Conservation (phyloP, 2,888 invertebrate species). For the Pterostichus niger region DNA sequence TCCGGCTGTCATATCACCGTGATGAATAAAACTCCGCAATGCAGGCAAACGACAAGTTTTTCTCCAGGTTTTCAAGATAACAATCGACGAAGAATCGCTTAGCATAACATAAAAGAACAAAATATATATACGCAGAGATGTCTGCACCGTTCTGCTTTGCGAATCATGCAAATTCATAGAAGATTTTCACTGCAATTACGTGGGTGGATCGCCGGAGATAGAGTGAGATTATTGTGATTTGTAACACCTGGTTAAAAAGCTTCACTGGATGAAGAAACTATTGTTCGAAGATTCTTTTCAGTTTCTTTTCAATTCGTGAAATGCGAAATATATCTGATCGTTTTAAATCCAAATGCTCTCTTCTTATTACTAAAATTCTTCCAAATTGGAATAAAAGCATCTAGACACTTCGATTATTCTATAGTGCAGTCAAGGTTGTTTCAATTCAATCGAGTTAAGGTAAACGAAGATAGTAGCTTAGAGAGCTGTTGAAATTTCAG, state of each 20-base stretch:
- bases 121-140: constrained; percentile 22
- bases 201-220: constrained; percentile 34
- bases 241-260: neutral
- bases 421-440: neutral
- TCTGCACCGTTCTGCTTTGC: constrained; percentile 37
- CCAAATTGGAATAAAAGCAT: constrained; percentile 5
- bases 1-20: constrained; percentile 55
- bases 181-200: constrained; percentile 46
- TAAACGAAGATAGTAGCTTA: too few species aligned
- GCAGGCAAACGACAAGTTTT: constrained; percentile 56
- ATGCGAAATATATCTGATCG: constrained; percentile 31
- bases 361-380: constrained; percentile 7
- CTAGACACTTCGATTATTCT: too few species aligned
- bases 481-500: too few species aligned
- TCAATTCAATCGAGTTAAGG: neutral
- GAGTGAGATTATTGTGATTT: constrained; percentile 27
- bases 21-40: constrained; percentile 52
- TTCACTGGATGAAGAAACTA: constrained; percentile 14
- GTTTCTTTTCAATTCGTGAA: constrained; percentile 9
- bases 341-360: constrained; percentile 12
- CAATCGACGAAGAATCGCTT: constrained; percentile 29
- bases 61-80: constrained; percentile 47
- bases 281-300: constrained; percentile 14
- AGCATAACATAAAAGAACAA: constrained; percentile 39
- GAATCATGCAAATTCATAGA: constrained; percentile 35